These are phyloP conservation scores for Trichechus manatus DNA, from an alignment of 2,113 vertebrate genomes.

Conservation along the genomic window DNA sequence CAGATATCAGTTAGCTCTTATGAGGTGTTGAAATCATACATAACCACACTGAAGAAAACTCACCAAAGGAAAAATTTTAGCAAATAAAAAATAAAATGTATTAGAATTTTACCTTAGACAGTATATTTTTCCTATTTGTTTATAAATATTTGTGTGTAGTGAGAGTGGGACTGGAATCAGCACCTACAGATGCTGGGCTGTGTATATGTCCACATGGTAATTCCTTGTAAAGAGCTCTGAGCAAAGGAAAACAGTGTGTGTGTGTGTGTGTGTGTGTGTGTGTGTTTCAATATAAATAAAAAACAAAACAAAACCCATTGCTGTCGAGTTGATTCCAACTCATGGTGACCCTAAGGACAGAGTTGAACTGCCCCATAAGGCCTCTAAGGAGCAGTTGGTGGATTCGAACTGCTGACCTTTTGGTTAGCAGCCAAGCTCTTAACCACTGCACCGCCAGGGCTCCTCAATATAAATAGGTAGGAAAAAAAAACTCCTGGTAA, in stretches of 20 bases:
- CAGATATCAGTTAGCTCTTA: slow-evolving; percentile 70
- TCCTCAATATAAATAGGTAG: slow-evolving; percentile 1
- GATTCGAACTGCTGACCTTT: too few relatives aligned
- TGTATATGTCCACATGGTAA: not conserved
- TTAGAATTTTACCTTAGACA: slow-evolving; percentile 82
- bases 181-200: not conserved
- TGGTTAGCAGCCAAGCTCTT: too few relatives aligned
- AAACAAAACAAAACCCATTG: not conserved
- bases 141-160: not conserved
- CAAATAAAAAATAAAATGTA: slow-evolving; percentile 80
- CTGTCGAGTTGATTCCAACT: too few relatives aligned
- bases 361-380: too few relatives aligned
- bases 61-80: slow-evolving; percentile 80
- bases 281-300: not conserved
- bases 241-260: slow-evolving; percentile 69
- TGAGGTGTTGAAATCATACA: slow-evolving; percentile 76
- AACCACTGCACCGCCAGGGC: too few relatives aligned
- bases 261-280: not conserved
- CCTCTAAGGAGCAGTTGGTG: too few relatives aligned
- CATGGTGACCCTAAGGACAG: too few relatives aligned
- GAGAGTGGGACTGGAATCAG: not conserved
- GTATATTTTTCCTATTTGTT: slow-evolving; percentile 73
- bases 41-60: slow-evolving; percentile 77
- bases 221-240: slow-evolving; percentile 71
- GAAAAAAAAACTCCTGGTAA: slow-evolving; percentile 62